Evolutionary conservation across 2,113 vertebrate species (phyloP).

Genomic region (Bubo blakistoni): DNA sequence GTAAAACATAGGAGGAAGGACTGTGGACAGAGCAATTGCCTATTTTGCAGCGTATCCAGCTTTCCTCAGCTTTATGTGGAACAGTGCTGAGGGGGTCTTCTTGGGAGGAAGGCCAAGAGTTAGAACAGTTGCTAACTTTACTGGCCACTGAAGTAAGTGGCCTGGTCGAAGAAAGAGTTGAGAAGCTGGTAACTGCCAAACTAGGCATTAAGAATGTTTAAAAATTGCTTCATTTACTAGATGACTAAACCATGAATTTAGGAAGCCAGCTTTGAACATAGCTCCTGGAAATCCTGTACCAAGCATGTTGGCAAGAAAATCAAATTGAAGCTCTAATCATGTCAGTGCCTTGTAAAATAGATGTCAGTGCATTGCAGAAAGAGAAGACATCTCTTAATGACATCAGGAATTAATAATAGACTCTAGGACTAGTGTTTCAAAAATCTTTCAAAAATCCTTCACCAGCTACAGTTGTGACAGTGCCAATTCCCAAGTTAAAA

Average conservation of each 20-base stretch:
- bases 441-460: constrained; percentile 10
- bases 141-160: neutral
- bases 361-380: neutral
- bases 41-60: neutral
- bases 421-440: constrained; percentile 7
- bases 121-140: neutral
- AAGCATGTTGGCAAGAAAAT: neutral
- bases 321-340: neutral
- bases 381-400: constrained; percentile 26
- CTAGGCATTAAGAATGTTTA: neutral
- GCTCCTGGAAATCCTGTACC: neutral
- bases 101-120: neutral
- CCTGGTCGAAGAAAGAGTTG: neutral
- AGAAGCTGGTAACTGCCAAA: neutral
- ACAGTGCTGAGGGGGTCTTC: neutral
- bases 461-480: neutral
- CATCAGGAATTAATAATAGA: constrained; percentile 37
- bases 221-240: neutral
- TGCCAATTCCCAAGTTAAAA: neutral
- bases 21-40: neutral
- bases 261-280: neutral
- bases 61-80: neutral
- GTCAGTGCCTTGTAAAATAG: neutral
- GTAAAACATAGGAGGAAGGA: neutral
- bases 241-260: neutral